These are phyloP conservation scores for Caenorhabditis uteleia DNA, from an alignment of 2,888 invertebrate genomes.

Conservation along the genomic window DNA sequence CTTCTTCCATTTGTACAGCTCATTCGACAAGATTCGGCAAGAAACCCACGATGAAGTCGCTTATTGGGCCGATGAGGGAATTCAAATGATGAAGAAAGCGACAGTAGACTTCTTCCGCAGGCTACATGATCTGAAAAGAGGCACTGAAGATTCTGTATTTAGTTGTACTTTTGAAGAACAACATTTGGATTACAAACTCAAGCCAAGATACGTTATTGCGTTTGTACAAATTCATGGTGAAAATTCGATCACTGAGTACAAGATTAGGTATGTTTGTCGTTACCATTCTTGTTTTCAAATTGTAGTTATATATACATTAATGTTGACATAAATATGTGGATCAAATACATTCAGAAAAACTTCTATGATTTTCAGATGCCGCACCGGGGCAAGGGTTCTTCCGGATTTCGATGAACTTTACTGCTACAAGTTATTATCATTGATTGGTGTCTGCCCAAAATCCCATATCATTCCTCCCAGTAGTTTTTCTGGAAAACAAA, in stretches of 20 bases:
- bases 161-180: constrained; percentile 17
- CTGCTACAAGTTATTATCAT: constrained; percentile 20
- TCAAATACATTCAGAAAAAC: no score
- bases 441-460: constrained; percentile 21
- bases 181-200: constrained; percentile 11
- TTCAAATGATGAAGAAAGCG: constrained; percentile 20
- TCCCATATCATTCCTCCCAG: constrained; percentile 17
- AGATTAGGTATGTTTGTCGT: constrained; percentile 33
- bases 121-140: constrained; percentile 25
- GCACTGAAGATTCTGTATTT: constrained; percentile 23
- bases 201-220: no score
- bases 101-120: constrained; percentile 21
- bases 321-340: no score
- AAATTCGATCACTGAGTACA: constrained; percentile 13
- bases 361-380: constrained; percentile 23
- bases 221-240: constrained; percentile 29
- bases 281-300: no score
- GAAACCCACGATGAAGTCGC: constrained; percentile 25
- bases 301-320: no score
- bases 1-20: constrained; percentile 22
- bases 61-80: constrained; percentile 22
- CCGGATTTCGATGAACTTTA: constrained; percentile 27
- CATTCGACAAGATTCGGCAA: constrained; percentile 19
- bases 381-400: constrained; percentile 5
- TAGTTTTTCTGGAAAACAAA: constrained; percentile 15